A percentile compares a stretch with the other conserved stretches of the same genome.
phyloP scores from a whole-genome alignment of 2,888 invertebrate genomes.

The Gortyna flavago region DNA sequence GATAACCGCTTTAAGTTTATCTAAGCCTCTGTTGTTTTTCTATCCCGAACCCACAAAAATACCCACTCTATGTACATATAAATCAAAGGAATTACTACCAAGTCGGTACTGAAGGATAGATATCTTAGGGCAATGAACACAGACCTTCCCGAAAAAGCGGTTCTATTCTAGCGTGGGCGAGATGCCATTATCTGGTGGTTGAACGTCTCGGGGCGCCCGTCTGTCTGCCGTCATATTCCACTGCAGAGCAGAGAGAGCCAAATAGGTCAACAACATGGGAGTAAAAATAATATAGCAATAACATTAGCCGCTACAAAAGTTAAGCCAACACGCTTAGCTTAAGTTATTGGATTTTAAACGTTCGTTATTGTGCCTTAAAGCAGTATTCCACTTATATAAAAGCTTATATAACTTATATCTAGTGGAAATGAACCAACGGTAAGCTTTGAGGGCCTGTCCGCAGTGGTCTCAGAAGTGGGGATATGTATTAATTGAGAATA shows the following conservation, averaged over 20 bases:
- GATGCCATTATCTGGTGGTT: constrained; percentile 70
- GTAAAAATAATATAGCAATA: constrained; percentile 50
- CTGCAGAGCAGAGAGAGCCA: constrained; percentile 74
- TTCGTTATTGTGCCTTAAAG: not conserved
- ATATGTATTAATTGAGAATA: not conserved
- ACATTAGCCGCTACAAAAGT: constrained; percentile 39
- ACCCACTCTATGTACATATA: not conserved
- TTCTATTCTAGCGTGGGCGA: constrained; percentile 66
- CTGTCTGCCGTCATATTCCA: constrained; percentile 82
- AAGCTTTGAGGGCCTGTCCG: not conserved
- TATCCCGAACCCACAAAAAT: not conserved
- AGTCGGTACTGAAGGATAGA: constrained; percentile 29
- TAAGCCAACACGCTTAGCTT: constrained; percentile 42
- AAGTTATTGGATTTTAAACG: constrained; percentile 13
- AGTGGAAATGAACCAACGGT: not conserved
- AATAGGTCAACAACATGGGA: constrained; percentile 73
- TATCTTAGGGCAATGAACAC: constrained; percentile 46
- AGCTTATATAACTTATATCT: not conserved
- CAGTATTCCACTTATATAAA: not conserved
- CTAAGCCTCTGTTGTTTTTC: not conserved
- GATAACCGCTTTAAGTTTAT: not conserved
- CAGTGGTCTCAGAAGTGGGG: not conserved
- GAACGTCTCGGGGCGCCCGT: constrained; percentile 78
- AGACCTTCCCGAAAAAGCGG: constrained; percentile 34
- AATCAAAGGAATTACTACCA: constrained; percentile 20